Evolutionary conservation across 2,113 vertebrate species (phyloP).

Genomic region (Heterocephalus glaber): DNA sequence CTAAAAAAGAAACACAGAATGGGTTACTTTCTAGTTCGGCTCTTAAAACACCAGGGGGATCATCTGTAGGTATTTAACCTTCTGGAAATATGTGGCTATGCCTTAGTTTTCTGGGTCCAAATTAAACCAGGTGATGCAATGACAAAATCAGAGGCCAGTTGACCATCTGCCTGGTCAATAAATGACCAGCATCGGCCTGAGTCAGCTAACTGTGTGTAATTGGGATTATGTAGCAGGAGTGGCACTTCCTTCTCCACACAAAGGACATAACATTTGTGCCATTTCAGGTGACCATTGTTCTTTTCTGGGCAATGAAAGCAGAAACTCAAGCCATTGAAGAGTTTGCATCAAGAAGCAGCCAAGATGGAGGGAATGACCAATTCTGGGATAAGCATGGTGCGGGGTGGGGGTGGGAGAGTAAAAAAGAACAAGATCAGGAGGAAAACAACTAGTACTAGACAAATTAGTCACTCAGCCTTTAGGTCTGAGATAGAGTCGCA

Average conservation of each 20-base stretch:
- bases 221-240: constrained; percentile 54
- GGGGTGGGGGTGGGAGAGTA: background rate
- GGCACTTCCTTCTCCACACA: constrained; percentile 21
- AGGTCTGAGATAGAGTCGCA: background rate
- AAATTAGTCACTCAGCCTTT: background rate
- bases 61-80: background rate
- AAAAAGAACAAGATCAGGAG: background rate
- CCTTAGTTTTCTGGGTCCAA: background rate
- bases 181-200: background rate
- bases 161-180: constrained; percentile 56
- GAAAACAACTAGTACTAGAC: background rate
- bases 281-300: constrained; percentile 44
- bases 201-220: constrained; percentile 55
- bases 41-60: background rate
- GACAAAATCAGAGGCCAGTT: constrained; percentile 10
- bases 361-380: background rate
- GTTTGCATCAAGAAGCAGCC: background rate
- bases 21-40: background rate
- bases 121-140: background rate
- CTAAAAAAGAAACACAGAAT: background rate
- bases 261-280: background rate
- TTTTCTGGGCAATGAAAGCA: constrained; percentile 36
- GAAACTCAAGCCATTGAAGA: constrained; percentile 19
- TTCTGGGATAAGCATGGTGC: constrained; percentile 9
- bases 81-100: background rate